phyloP scores from a whole-genome alignment of 1,140 invertebrate genomes.

The Psix sp. region DNA sequence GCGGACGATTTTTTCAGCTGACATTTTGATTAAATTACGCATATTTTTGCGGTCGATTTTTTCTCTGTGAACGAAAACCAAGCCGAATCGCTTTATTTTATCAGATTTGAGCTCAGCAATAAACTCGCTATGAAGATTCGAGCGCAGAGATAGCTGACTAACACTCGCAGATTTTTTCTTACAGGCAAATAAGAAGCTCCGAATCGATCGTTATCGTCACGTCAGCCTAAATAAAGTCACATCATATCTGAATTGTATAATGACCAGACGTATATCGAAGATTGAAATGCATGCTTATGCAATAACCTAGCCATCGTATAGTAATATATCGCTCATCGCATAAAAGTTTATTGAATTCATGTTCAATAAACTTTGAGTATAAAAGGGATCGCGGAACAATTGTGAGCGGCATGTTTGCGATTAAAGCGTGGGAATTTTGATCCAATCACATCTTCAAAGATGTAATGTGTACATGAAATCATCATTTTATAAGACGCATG shows the following conservation, averaged over 20 bases:
- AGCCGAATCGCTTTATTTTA: too few relatives aligned
- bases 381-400: constrained; percentile 13
- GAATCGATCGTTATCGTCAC: too few relatives aligned
- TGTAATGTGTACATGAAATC: constrained; percentile 40
- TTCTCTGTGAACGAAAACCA: too few relatives aligned
- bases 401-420: neutral
- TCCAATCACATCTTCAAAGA: constrained; percentile 20
- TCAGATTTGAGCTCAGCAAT: too few relatives aligned
- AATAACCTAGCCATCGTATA: constrained; percentile 22
- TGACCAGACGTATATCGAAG: constrained; percentile 9
- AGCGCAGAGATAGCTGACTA: too few relatives aligned
- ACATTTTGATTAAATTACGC: too few relatives aligned
- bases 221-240: constrained; percentile 17
- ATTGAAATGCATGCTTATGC: constrained; percentile 6
- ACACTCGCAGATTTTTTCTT: too few relatives aligned
- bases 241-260: constrained; percentile 25
- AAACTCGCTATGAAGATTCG: too few relatives aligned
- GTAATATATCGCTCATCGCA: constrained; percentile 26
- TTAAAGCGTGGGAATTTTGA: constrained; percentile 23
- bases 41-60: too few relatives aligned
- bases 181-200: too few relatives aligned
- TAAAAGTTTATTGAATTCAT: constrained; percentile 45
- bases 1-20: too few relatives aligned
- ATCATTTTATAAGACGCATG: constrained; percentile 20
- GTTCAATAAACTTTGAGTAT: constrained; percentile 40